Percentiles rank a stretch among this genome's conserved stretches.
phyloP scores from a whole-genome alignment of 2,888 invertebrate genomes.

The Agrochola lychnidis region DNA sequence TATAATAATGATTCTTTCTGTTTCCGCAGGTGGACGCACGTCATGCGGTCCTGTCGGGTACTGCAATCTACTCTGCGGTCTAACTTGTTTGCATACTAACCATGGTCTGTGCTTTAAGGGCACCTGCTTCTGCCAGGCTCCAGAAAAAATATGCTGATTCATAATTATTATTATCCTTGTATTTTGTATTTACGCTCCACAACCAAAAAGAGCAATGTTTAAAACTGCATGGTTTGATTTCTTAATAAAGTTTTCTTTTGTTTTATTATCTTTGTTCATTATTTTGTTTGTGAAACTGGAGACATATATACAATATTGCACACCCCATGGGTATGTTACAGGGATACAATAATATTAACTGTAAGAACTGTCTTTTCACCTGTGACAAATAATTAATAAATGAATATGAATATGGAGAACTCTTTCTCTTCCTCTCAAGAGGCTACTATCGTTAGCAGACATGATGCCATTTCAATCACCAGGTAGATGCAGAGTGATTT shows the following conservation, averaged over 20 bases:
- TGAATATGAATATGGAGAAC: too few relatives aligned
- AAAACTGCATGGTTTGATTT: background rate
- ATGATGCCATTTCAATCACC: too few relatives aligned
- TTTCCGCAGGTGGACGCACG: background rate
- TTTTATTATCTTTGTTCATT: background rate
- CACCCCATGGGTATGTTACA: too few relatives aligned
- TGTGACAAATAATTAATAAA: too few relatives aligned
- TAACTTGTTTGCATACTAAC: background rate
- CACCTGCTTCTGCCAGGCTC: background rate
- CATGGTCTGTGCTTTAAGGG: background rate
- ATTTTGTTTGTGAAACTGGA: background rate
- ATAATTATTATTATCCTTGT: background rate
- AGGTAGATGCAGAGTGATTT: background rate
- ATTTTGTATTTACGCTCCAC: background rate
- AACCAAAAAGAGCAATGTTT: background rate
- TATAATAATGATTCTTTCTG: background rate
- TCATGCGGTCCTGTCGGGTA: background rate
- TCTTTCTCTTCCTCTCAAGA: too few relatives aligned
- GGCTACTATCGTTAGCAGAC: too few relatives aligned
- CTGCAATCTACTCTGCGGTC: background rate
- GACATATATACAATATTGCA: too few relatives aligned
- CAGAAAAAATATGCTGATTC: background rate
- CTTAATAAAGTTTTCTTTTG: background rate
- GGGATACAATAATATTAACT: too few relatives aligned
- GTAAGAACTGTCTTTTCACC: too few relatives aligned